Percentiles rank a stretch among this genome's conserved stretches.
These are phyloP conservation scores for Dynastes tityus DNA, from an alignment of 2,888 invertebrate genomes.

Conservation along the genomic window DNA sequence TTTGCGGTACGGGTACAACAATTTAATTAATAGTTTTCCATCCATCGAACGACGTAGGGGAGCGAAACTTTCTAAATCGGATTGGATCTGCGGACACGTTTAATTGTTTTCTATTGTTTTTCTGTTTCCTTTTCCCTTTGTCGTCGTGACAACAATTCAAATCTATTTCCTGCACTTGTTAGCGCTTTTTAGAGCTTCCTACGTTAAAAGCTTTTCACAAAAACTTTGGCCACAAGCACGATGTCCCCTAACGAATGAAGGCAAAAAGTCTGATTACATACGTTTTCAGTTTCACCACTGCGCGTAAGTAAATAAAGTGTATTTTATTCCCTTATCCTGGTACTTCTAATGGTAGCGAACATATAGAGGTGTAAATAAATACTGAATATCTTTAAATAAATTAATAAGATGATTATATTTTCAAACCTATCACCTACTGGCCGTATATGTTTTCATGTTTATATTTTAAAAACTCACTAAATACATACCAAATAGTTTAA, in stretches of 20 bases:
- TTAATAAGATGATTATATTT: too few species aligned
- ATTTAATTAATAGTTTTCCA: constrained; percentile 59
- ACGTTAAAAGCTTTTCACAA: constrained; percentile 30
- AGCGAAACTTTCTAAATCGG: constrained; percentile 45
- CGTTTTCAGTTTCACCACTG: constrained; percentile 2
- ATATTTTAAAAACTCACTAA: too few species aligned
- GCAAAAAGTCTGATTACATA: constrained; percentile 5
- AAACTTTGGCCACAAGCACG: not conserved
- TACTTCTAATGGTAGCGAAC: not conserved
- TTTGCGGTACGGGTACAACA: constrained; percentile 56
- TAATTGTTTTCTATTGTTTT: constrained; percentile 47
- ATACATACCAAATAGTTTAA: too few species aligned
- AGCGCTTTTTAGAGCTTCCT: constrained; percentile 14
- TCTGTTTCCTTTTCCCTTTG: constrained; percentile 36
- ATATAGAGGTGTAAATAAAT: not conserved
- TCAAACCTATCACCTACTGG: too few species aligned
- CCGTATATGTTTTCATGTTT: too few species aligned
- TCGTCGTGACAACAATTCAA: constrained; percentile 40
- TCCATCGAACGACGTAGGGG: constrained; percentile 42
- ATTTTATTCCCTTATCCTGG: too few species aligned
- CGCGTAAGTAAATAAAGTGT: too few species aligned
- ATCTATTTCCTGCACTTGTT: constrained; percentile 37
- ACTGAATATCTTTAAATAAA: not conserved
- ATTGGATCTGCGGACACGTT: constrained; percentile 37
- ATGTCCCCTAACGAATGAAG: constrained; percentile 2